phyloP scores from a whole-genome alignment of 2,797 vertebrate genomes.

The Notoglanidium macrostoma region DNA sequence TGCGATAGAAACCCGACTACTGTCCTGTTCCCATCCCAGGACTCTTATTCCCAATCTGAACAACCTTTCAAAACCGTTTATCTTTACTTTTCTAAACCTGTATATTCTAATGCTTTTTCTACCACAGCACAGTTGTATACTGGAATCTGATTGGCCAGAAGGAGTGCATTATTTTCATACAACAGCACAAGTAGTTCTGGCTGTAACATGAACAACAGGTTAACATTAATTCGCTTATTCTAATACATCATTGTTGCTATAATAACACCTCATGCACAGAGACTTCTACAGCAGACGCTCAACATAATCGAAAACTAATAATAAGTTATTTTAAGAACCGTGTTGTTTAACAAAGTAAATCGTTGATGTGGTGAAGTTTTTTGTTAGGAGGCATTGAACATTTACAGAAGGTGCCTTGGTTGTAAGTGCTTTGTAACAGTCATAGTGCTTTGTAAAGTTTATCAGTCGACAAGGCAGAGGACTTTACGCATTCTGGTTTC shows the following conservation, averaged over 20 bases:
- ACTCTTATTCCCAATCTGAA: neutral
- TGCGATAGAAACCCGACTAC: neutral
- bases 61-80: neutral
- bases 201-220: neutral
- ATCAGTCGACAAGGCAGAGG: neutral
- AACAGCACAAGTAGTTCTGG: neutral
- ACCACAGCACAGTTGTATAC: neutral
- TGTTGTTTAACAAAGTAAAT: neutral
- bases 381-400: conserved; percentile 1
- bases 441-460: neutral
- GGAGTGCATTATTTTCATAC: neutral
- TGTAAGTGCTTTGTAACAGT: neutral
- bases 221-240: neutral
- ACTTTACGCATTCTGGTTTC: neutral
- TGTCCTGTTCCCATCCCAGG: neutral
- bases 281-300: neutral
- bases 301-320: neutral
- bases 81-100: neutral
- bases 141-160: neutral
- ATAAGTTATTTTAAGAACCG: neutral
- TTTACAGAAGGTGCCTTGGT: neutral
- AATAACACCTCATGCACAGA: neutral
- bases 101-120: neutral
- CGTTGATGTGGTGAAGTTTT: neutral
- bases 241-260: neutral